Conservation (phyloP, 2,113 vertebrate genomes). For the Saguinus midas region DNA sequence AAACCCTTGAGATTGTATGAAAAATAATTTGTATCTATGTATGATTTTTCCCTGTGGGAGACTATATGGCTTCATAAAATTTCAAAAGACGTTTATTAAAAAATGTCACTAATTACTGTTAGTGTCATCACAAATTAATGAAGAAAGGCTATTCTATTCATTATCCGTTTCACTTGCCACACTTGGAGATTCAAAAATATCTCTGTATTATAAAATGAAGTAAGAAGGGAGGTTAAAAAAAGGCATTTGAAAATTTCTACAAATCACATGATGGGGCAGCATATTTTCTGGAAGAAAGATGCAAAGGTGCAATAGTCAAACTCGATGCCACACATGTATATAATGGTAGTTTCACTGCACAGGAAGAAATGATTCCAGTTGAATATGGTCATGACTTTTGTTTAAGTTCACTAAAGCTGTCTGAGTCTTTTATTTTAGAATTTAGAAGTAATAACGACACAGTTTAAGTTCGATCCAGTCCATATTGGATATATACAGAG, state of each 20-base stretch:
- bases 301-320: background rate
- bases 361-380: background rate
- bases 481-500: background rate
- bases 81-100: background rate
- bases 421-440: background rate
- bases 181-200: background rate
- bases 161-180: background rate
- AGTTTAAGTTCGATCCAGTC: background rate
- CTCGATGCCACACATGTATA: too few relatives aligned
- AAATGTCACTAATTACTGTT: background rate
- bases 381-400: background rate
- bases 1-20: background rate
- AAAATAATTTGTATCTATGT: background rate
- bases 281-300: background rate
- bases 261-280: background rate
- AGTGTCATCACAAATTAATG: background rate
- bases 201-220: background rate
- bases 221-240: background rate
- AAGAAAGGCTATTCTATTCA: background rate
- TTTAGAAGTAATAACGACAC: background rate
- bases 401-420: background rate
- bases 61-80: background rate
- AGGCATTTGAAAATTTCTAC: background rate
- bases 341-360: background rate
- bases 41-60: background rate